Evolutionary conservation across 2,113 vertebrate species (phyloP).

Genomic region (Mormyrus lacerda): DNA sequence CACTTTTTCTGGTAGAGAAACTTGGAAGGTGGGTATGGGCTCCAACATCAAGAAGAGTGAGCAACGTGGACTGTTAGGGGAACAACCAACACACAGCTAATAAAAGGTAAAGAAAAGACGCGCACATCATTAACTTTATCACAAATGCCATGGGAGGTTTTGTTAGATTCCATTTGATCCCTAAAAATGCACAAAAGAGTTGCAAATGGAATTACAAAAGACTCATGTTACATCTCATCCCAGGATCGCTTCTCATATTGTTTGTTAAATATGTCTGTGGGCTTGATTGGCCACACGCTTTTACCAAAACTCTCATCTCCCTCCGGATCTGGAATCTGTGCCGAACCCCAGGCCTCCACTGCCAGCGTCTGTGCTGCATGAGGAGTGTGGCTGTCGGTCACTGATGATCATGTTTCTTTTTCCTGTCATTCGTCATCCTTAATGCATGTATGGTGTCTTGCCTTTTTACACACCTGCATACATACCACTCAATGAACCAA

Average conservation of each 20-base stretch:
- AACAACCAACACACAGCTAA: constrained; percentile 59
- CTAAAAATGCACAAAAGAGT: constrained; percentile 55
- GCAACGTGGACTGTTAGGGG: constrained; percentile 52
- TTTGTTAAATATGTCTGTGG: constrained; percentile 34
- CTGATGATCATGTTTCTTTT: constrained; percentile 44
- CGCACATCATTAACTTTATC: constrained; percentile 54
- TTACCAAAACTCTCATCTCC: constrained; percentile 25
- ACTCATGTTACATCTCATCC: constrained; percentile 44
- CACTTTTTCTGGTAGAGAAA: constrained; percentile 37
- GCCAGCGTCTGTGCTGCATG: constrained; percentile 50
- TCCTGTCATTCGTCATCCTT: constrained; percentile 42
- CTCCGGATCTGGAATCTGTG: constrained; percentile 46
- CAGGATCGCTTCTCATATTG: constrained; percentile 58
- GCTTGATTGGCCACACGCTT: constrained; percentile 57
- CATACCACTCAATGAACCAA: constrained; percentile 37
- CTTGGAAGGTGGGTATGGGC: constrained; percentile 38
- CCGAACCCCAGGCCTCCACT: constrained; percentile 46
- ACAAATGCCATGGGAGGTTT: constrained; percentile 55
- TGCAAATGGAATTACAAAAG: constrained; percentile 51
- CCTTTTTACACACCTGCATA: constrained; percentile 32
- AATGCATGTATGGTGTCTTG: constrained; percentile 46
- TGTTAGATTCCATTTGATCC: constrained; percentile 44
- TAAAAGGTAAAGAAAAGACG: constrained; percentile 40
- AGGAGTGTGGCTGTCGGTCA: constrained; percentile 33
- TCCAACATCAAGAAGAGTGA: constrained; percentile 59